phyloP scores from a whole-genome alignment of 2,113 vertebrate genomes.

The Delphinapterus leucas region DNA sequence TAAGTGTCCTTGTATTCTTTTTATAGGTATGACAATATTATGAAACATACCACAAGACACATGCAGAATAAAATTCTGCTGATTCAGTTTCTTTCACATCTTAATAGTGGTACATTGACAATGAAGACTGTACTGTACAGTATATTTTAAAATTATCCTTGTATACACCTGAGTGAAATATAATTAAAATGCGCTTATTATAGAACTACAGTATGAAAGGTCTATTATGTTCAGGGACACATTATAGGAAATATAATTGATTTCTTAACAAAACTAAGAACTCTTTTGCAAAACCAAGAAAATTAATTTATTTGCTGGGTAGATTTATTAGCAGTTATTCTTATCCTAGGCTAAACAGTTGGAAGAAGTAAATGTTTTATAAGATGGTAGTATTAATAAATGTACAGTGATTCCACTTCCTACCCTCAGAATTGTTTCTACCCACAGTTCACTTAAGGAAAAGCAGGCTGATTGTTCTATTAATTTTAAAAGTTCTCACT shows the following conservation, averaged over 20 bases:
- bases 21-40: not conserved
- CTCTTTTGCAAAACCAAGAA: not conserved
- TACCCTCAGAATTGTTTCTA: not conserved
- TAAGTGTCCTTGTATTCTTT: not conserved
- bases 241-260: not conserved
- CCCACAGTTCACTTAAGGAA: not conserved
- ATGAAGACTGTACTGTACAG: not conserved
- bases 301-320: not conserved
- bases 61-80: not conserved
- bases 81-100: not conserved
- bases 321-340: not conserved
- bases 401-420: not conserved
- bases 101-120: not conserved
- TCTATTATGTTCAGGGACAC: not conserved
- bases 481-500: not conserved
- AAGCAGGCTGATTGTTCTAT: not conserved
- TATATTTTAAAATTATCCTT: not conserved
- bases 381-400: not conserved
- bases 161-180: not conserved
- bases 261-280: not conserved
- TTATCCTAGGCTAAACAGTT: slow-evolving; percentile 3
- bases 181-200: slow-evolving; percentile 13
- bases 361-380: not conserved
- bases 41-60: not conserved
- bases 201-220: not conserved